A percentile compares a stretch with the other conserved stretches of the same genome.
phyloP scores from a whole-genome alignment of 2,888 invertebrate species.

The Aporophyla nigra region DNA sequence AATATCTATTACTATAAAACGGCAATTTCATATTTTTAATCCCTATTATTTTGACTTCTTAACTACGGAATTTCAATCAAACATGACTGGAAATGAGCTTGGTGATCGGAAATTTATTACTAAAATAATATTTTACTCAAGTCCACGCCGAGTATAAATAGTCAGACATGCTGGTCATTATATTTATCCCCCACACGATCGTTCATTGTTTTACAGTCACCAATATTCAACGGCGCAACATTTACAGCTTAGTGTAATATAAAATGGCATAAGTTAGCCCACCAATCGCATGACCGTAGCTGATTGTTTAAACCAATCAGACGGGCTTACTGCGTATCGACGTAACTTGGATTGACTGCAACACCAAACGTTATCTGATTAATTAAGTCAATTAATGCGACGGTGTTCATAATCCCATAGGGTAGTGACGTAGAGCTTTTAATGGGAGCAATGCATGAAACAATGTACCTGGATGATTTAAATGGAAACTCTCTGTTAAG shows the following conservation, averaged over 20 bases:
- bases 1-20: no score
- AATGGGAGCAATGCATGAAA: constrained; percentile 22
- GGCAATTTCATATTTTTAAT: no score
- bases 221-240: constrained; percentile 29
- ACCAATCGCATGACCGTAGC: constrained; percentile 35
- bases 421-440: constrained; percentile 21
- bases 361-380: constrained; percentile 43
- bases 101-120: no score
- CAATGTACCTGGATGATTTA: not conserved
- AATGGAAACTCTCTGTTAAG: not conserved
- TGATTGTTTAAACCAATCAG: constrained; percentile 51
- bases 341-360: constrained; percentile 46
- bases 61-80: not conserved
- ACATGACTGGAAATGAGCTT: not conserved
- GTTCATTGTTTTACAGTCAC: constrained; percentile 11
- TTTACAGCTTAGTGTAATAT: constrained; percentile 15
- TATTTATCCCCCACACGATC: constrained; percentile 1
- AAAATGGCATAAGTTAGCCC: constrained; percentile 21
- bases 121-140: not conserved
- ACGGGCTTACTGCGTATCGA: constrained; percentile 34
- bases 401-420: constrained; percentile 41
- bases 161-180: not conserved
- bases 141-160: not conserved
- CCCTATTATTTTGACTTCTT: not conserved
- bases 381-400: constrained; percentile 59